A percentile compares a stretch with the other conserved stretches of the same genome.
These are phyloP conservation scores for Clarias platycephalus DNA, from an alignment of 2,797 vertebrate genomes.

Conservation along the genomic window DNA sequence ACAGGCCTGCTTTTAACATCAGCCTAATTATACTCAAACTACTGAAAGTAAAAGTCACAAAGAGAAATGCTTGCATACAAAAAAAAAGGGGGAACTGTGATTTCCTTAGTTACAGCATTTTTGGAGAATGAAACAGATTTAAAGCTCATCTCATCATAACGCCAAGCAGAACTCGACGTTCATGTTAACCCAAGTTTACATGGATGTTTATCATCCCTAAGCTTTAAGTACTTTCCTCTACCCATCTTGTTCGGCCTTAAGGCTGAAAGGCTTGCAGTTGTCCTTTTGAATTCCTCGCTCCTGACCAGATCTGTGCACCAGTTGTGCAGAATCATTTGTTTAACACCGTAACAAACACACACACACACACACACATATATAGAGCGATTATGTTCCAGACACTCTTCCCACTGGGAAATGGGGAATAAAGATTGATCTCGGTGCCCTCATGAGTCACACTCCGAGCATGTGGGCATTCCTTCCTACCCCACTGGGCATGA, in stretches of 20 bases:
- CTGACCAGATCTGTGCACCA: constrained; percentile 9
- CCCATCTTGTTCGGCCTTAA: not conserved
- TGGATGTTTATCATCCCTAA: not conserved
- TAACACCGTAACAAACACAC: not conserved
- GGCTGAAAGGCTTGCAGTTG: not conserved
- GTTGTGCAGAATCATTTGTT: not conserved
- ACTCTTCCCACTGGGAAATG: constrained; percentile 27
- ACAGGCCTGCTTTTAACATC: not conserved
- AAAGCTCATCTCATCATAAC: not conserved
- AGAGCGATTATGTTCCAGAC: constrained; percentile 32
- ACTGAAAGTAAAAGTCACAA: not conserved
- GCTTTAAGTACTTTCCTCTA: not conserved
- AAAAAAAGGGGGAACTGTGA: not conserved
- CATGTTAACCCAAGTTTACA: not conserved
- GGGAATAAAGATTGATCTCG: constrained; percentile 45
- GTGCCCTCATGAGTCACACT: constrained; percentile 44
- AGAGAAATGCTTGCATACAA: not conserved
- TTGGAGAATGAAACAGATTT: not conserved
- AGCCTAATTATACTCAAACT: not conserved
- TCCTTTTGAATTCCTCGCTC: not conserved
- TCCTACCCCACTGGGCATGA: constrained; percentile 31
- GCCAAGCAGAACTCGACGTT: not conserved
- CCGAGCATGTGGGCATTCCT: constrained; percentile 50
- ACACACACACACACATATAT: not conserved
- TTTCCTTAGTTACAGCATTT: not conserved